Evolutionary conservation across 2,113 vertebrate genomes (phyloP).

Genomic region (Phaetusa simplex): DNA sequence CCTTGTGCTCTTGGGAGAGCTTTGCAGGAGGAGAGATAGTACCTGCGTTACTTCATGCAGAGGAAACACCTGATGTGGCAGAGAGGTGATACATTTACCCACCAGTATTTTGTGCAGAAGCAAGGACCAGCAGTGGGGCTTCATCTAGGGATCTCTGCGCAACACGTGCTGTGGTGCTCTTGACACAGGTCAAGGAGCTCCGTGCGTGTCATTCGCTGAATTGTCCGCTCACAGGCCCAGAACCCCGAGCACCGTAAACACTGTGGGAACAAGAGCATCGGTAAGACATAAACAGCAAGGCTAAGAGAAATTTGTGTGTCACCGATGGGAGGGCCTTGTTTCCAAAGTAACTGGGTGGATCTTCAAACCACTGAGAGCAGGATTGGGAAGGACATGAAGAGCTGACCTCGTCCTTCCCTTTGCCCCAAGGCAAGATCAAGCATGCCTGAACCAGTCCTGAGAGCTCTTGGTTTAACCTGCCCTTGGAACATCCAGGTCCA

Average conservation of each 20-base stretch:
- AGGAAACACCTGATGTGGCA: neutral
- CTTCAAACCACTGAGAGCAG: neutral
- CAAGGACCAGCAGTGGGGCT: neutral
- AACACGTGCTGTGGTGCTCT: neutral
- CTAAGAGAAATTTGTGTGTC: neutral
- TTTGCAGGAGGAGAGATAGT: neutral
- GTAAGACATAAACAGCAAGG: neutral
- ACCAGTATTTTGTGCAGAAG: neutral
- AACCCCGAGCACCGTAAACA: neutral
- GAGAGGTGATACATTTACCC: neutral
- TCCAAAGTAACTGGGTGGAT: slow-evolving; percentile 6
- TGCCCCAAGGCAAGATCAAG: neutral
- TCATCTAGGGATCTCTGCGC: neutral
- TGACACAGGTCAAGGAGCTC: neutral
- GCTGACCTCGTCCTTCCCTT: neutral
- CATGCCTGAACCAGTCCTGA: neutral
- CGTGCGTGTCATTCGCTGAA: neutral
- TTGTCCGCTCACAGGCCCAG: fast-evolving
- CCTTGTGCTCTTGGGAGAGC: neutral
- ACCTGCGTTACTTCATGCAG: fast-evolving
- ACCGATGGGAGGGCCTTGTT: neutral
- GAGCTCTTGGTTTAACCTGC: neutral
- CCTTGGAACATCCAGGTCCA: neutral
- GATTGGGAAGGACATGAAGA: neutral
- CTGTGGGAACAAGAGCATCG: neutral